phyloP scores from a whole-genome alignment of 1,140 invertebrate species.

The Delia radicum region DNA sequence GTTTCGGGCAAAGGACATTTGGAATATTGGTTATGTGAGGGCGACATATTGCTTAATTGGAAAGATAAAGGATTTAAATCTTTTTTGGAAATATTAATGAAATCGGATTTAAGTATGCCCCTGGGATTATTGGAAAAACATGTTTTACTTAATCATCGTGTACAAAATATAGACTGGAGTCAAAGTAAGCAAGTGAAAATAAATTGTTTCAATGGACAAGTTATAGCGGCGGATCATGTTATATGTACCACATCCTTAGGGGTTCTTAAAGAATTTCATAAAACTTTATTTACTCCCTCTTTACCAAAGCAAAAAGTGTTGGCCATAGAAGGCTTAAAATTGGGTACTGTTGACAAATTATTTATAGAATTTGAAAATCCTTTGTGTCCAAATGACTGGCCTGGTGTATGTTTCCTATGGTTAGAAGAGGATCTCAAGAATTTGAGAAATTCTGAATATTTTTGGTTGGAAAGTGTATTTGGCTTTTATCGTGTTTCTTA shows the following conservation, averaged over 20 bases:
- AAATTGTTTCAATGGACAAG: constrained; percentile 62
- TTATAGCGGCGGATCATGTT: constrained; percentile 64
- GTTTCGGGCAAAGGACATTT: constrained; percentile 60
- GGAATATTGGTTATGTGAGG: constrained; percentile 63
- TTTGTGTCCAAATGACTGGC: constrained; percentile 63
- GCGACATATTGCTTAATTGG: constrained; percentile 64
- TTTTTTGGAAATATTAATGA: constrained; percentile 62
- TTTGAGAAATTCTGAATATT: constrained; percentile 39
- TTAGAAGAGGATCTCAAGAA: constrained; percentile 53
- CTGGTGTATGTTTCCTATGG: constrained; percentile 61
- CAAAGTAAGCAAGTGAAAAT: constrained; percentile 43
- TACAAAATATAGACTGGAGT: constrained; percentile 57
- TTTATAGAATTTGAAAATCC: constrained; percentile 67
- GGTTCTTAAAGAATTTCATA: constrained; percentile 66
- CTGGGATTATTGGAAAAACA: constrained; percentile 43
- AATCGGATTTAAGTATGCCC: constrained; percentile 26
- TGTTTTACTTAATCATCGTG: constrained; percentile 58
- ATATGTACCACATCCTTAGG: constrained; percentile 70
- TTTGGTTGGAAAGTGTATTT: constrained; percentile 66
- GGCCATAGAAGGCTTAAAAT: constrained; percentile 66
- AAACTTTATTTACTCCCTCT: constrained; percentile 63
- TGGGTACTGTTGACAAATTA: constrained; percentile 76
- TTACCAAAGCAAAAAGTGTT: constrained; percentile 63
- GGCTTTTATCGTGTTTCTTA: constrained; percentile 66
- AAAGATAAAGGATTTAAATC: constrained; percentile 63